Base-by-base conservation (phyloP, 2,797 vertebrate genomes). In the Sebastiscus tertius region DNA sequence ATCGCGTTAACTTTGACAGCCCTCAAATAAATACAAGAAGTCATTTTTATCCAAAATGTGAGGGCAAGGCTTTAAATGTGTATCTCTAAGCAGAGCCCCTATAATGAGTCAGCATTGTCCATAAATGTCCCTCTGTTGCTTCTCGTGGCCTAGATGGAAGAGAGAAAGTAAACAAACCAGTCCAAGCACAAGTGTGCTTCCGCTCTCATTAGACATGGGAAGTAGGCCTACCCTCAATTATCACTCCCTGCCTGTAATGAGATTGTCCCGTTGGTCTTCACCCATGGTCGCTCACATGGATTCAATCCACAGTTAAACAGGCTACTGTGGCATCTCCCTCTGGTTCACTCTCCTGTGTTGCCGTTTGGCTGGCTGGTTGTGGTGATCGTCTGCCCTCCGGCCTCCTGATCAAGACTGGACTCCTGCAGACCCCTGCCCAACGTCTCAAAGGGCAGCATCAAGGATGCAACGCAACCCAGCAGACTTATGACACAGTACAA, bases 401-500 rank as follows among this genome's bases (percentile, higher is more conserved):
- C 92, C 31, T 88, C 95, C 46, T 84, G 90, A 85, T 96, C 91
- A 1, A n/a, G 3, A 87, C 88, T 94, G 73, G 96, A 96, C 86
- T 98, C 97, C 91, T 97, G 96, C 5, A 98, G 92, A 80, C 92
- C 92, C 2, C 94, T 95, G 39, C 97, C 97, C 86, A 94, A 92
- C 0, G 97, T 99, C 90, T 98, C 97, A 0, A 97, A 96, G 79
- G 97, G 98, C 77, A 99, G 89, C 74, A 96, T 71, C 92, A 96
- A 94, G 75, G 96, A 95, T 18, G 96, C 96, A 64, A 97, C 1
- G 0, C 95, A 94, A 0, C 97, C 97, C 90, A 99, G 92, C 65
- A 99, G 81, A 88, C 95, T 93, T 54, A 94, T 97, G 75, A 91
- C 87, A 1, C 96, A 97, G 91, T 98, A 99, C 26, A 98, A 93